These are phyloP conservation scores for Gobio gobio DNA, from an alignment of 2,113 vertebrate species.

Conservation along the genomic window DNA sequence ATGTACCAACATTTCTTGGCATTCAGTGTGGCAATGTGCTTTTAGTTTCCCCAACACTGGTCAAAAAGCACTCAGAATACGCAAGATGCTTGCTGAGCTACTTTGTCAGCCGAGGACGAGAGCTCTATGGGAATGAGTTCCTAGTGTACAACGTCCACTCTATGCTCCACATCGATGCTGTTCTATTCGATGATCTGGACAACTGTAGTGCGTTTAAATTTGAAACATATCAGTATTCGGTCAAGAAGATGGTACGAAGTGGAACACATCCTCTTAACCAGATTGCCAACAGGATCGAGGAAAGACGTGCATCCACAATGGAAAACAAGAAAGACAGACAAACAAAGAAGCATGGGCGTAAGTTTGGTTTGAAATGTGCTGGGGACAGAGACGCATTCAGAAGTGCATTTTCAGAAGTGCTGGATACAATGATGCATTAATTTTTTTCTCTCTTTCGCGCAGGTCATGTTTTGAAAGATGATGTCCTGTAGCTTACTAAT, in stretches of 20 bases:
- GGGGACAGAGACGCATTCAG: too few relatives aligned
- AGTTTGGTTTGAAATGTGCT: too few relatives aligned
- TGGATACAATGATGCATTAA: too few relatives aligned
- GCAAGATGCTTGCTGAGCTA: not conserved
- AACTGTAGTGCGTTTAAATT: conserved; percentile 39
- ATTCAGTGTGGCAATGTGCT: not conserved
- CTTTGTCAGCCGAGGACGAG: conserved; percentile 28
- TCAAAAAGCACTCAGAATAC: not conserved
- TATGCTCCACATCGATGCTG: conserved; percentile 39
- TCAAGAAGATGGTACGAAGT: conserved; percentile 8
- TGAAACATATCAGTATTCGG: not conserved
- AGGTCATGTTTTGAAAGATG: too few relatives aligned
- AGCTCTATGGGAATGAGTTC: conserved; percentile 3
- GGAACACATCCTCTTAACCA: not conserved
- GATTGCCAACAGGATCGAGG: not conserved
- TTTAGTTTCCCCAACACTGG: not conserved
- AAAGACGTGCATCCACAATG: not conserved
- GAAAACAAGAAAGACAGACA: not conserved
- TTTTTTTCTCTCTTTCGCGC: too few relatives aligned
- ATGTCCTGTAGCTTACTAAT: too few relatives aligned
- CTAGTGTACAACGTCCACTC: conserved; percentile 37
- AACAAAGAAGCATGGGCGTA: not conserved
- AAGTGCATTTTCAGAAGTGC: too few relatives aligned
- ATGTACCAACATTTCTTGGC: too few relatives aligned
- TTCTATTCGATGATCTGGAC: conserved; percentile 22